Conservation (phyloP, 1,140 invertebrate species). For the Globodera rostochiensis region DNA sequence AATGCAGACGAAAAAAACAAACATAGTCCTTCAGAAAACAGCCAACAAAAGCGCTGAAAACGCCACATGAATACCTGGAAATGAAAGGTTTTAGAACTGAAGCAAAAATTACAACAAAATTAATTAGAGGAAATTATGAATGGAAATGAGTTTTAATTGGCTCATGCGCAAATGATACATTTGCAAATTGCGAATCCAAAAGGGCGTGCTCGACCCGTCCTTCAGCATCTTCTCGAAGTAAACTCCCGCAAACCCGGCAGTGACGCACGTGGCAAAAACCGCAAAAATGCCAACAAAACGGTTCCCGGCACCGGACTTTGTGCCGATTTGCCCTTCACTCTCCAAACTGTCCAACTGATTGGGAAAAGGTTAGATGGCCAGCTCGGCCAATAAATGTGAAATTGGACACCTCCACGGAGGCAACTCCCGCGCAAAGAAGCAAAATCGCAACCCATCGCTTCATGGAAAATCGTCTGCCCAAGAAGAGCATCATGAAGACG, state of each 20-base stretch:
- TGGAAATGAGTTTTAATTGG: not conserved
- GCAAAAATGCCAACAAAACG: constrained; percentile 57
- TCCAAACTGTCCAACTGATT: constrained; percentile 58
- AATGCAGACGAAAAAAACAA: not conserved
- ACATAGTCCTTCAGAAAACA: constrained; percentile 35
- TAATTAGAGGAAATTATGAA: not conserved
- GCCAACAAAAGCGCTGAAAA: constrained; percentile 40
- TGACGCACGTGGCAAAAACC: constrained; percentile 61
- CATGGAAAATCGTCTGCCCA: constrained; percentile 57
- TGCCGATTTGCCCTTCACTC: not conserved
- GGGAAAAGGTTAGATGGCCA: not conserved
- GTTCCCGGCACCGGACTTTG: constrained; percentile 43
- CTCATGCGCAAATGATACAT: constrained; percentile 36
- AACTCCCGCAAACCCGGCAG: constrained; percentile 64
- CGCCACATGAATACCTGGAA: constrained; percentile 45
- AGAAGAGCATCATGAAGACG: constrained; percentile 64
- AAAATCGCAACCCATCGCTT: constrained; percentile 60
- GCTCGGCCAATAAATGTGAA: constrained; percentile 30
- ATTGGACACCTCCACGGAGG: constrained; percentile 54
- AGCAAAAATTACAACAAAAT: constrained; percentile 20
- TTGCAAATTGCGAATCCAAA: constrained; percentile 64
- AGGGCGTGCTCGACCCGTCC: constrained; percentile 60
- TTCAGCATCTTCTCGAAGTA: constrained; percentile 66
- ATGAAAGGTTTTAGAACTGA: not conserved
- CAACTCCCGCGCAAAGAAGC: constrained; percentile 62